These are phyloP conservation scores for Catharus minimus DNA, from an alignment of 2,113 vertebrate species.

Conservation along the genomic window DNA sequence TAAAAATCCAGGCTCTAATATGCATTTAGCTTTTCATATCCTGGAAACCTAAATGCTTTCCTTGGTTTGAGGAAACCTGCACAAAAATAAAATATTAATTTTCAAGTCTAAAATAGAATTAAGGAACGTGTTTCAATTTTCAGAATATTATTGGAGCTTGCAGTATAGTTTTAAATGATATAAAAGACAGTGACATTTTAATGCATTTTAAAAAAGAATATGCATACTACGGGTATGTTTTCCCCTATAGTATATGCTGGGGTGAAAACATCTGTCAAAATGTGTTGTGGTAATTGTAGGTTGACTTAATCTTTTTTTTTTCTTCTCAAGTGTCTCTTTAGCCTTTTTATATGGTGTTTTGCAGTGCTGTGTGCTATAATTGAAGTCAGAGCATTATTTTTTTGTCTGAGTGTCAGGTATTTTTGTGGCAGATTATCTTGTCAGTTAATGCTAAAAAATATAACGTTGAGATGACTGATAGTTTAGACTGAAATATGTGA, in stretches of 20 bases:
- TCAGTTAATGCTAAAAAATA: background rate
- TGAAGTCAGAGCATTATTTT: background rate
- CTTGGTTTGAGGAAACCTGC: background rate
- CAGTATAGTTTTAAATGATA: background rate
- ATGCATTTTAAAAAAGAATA: accelerated
- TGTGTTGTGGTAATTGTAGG: background rate
- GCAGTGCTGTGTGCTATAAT: background rate
- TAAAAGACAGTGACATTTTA: background rate
- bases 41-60: background rate
- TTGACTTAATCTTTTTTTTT: background rate
- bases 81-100: background rate
- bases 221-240: background rate
- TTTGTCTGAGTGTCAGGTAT: background rate
- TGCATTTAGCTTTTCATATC: background rate
- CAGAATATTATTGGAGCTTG: background rate
- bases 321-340: background rate
- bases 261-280: background rate
- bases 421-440: background rate
- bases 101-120: background rate
- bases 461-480: background rate
- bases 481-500: background rate
- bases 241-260: background rate
- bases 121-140: background rate
- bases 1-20: background rate
- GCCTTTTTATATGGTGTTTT: background rate